Percentiles rank a stretch among this genome's conserved stretches.
These are phyloP conservation scores for Theristicus caerulescens DNA, from an alignment of 2,113 vertebrate genomes.

Conservation along the genomic window DNA sequence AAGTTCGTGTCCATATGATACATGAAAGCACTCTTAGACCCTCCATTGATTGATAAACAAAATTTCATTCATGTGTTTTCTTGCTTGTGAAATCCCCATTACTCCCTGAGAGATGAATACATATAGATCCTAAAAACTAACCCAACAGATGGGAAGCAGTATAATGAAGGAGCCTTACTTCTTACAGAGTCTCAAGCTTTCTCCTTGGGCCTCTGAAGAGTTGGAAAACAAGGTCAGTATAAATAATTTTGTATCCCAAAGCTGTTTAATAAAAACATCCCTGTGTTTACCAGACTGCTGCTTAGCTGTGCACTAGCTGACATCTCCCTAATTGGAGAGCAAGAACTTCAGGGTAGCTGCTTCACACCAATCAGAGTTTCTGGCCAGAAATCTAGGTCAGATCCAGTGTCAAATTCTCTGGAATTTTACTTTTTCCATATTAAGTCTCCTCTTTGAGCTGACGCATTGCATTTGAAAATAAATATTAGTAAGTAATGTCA, in stretches of 20 bases:
- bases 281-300: conserved; percentile 63
- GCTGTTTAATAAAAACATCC: conserved; percentile 70
- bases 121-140: background rate
- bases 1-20: background rate
- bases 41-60: background rate
- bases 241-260: conserved; percentile 69
- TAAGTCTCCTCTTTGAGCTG: background rate
- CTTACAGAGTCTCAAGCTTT: conserved; percentile 45
- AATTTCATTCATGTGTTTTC: background rate
- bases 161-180: conserved; percentile 23
- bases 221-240: conserved; percentile 64
- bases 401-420: background rate
- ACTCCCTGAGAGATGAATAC: background rate
- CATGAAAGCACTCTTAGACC: background rate
- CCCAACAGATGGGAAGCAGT: conserved; percentile 12
- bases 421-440: background rate
- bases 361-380: background rate
- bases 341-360: background rate
- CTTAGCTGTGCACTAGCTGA: conserved; percentile 44
- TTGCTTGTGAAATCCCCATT: background rate
- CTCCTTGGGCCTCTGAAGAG: conserved; percentile 61
- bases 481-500: background rate
- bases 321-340: conserved; percentile 60
- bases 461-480: background rate
- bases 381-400: conserved; percentile 1